phyloP scores from a whole-genome alignment of 1,140 invertebrate species.

The Lordiphosa stackelbergi region DNA sequence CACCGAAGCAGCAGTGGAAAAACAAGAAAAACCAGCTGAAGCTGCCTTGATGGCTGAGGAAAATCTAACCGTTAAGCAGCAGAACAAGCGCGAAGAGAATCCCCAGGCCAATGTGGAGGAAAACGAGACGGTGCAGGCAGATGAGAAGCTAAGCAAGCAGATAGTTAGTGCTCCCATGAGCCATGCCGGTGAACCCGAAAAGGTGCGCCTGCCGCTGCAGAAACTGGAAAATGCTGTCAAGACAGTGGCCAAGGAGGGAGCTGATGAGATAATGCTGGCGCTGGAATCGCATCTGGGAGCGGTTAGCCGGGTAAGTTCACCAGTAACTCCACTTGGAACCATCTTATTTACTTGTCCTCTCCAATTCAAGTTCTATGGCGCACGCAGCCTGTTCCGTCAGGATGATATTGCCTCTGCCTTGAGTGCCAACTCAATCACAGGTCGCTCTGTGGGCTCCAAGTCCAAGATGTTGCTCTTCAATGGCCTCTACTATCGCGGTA shows the following conservation, averaged over 20 bases:
- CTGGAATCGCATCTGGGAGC: slow-evolving; percentile 79
- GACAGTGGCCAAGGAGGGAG: slow-evolving; percentile 77
- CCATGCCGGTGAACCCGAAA: slow-evolving; percentile 65
- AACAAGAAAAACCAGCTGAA: slow-evolving; percentile 69
- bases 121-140: slow-evolving; percentile 77
- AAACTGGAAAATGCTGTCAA: slow-evolving; percentile 78
- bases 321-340: background rate
- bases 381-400: slow-evolving; percentile 60
- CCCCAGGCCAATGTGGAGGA: slow-evolving; percentile 55
- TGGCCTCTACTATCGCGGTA: slow-evolving; percentile 81
- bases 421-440: slow-evolving; percentile 74
- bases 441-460: slow-evolving; percentile 46
- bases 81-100: slow-evolving; percentile 61
- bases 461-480: slow-evolving; percentile 82
- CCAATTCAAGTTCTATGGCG: slow-evolving; percentile 39
- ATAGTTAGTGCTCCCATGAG: slow-evolving; percentile 27
- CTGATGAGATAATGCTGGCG: slow-evolving; percentile 81
- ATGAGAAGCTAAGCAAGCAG: slow-evolving; percentile 63
- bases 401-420: slow-evolving; percentile 72
- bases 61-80: slow-evolving; percentile 54
- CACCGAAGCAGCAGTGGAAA: slow-evolving; percentile 41
- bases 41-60: slow-evolving; percentile 32
- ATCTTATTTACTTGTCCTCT: background rate
- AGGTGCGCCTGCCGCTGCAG: slow-evolving; percentile 77
- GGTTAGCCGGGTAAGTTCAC: slow-evolving; percentile 52